phyloP scores from a whole-genome alignment of 2,888 invertebrate species.

The Stenoptilia bipunctidactyla region DNA sequence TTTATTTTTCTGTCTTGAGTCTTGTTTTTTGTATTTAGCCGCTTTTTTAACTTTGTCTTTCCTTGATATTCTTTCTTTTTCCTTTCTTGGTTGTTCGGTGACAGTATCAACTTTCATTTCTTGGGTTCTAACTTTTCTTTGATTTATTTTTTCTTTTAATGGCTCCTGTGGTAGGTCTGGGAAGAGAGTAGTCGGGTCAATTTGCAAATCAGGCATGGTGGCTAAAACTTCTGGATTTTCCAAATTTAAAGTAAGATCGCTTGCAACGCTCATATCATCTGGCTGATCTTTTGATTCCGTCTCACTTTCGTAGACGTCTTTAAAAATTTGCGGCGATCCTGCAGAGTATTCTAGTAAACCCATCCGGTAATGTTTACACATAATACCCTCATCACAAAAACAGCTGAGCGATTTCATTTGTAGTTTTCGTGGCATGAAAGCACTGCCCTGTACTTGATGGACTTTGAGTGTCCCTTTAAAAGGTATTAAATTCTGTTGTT shows the following conservation, averaged over 20 bases:
- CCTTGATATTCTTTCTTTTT: no score
- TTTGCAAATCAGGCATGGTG: slow-evolving; percentile 2
- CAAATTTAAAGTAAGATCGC: slow-evolving; percentile 3
- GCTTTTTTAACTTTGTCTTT: not conserved
- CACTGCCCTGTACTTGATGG: not conserved
- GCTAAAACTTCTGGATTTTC: slow-evolving; percentile 2
- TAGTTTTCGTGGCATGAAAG: not conserved
- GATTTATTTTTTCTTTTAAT: slow-evolving; percentile 1
- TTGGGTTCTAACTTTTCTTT: not conserved
- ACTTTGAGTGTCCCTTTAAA: slow-evolving; percentile 1
- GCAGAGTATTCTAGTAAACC: slow-evolving; percentile 2
- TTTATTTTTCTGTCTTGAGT: not conserved
- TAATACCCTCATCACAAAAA: not conserved
- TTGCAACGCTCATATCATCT: slow-evolving; percentile 3
- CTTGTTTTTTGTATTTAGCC: not conserved
- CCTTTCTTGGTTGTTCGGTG: not conserved
- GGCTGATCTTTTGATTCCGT: not conserved
- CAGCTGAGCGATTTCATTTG: not conserved
- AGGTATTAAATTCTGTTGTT: slow-evolving; percentile 11
- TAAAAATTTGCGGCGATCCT: not conserved
- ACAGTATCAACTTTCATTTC: not conserved
- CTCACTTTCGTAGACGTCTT: slow-evolving; percentile 1
- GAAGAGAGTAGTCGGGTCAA: slow-evolving; percentile 3
- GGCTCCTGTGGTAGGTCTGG: slow-evolving; percentile 2
- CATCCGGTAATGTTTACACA: not conserved